Evolutionary conservation across 2,888 invertebrate genomes (phyloP).

Genomic region (Cremastobaeus sp.): DNA sequence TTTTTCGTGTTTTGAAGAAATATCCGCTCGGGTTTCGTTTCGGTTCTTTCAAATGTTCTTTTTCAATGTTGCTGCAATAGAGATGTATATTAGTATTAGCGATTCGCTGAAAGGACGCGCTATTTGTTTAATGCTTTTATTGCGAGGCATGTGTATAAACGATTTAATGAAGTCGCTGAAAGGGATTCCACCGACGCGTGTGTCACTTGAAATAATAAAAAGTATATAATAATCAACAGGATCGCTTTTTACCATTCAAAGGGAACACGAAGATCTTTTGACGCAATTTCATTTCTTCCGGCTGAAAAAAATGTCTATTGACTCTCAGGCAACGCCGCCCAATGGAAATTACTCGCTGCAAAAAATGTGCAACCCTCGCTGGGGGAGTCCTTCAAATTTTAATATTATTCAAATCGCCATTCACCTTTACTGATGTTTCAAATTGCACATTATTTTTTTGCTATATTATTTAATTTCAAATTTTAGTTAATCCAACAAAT

Average conservation of each 20-base stretch:
- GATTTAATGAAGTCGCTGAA: constrained; percentile 23
- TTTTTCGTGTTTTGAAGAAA: constrained; percentile 12
- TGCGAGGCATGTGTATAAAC: constrained; percentile 14
- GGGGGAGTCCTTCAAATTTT: constrained; percentile 49
- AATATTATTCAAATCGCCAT: too few relatives aligned
- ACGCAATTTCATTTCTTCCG: constrained; percentile 56
- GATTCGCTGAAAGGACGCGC: constrained; percentile 1
- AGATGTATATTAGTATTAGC: constrained; percentile 9
- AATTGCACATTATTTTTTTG: too few relatives aligned
- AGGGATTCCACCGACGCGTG: constrained; percentile 22
- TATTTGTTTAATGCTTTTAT: too few relatives aligned
- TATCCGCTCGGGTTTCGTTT: constrained; percentile 14
- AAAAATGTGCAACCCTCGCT: constrained; percentile 33
- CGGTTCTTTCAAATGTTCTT: constrained; percentile 14
- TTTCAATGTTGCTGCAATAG: constrained; percentile 7
- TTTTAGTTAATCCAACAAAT: too few relatives aligned
- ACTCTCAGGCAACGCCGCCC: constrained; percentile 50
- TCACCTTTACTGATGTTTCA: too few relatives aligned
- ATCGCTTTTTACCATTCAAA: constrained; percentile 44
- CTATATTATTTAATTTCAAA: too few relatives aligned
- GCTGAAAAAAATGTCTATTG: constrained; percentile 56
- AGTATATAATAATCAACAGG: constrained; percentile 49
- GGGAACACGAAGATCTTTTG: constrained; percentile 55
- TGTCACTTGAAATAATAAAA: constrained; percentile 35
- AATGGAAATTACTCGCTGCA: constrained; percentile 52